phyloP scores from a whole-genome alignment of 1,140 invertebrate species.

The Lepidotrigona ventralis region DNA sequence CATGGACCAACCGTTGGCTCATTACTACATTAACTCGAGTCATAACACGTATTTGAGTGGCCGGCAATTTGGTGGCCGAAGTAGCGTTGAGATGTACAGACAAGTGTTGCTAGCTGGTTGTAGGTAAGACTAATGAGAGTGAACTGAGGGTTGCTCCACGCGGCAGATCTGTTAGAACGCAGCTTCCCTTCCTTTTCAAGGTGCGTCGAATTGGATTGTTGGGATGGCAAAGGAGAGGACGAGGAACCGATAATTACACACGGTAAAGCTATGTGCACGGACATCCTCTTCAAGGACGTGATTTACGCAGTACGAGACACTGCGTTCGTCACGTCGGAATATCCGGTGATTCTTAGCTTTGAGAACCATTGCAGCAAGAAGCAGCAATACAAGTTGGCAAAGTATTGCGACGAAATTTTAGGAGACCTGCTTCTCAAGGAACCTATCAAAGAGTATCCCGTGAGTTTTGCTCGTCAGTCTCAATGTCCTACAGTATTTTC shows the following conservation, averaged over 20 bases:
- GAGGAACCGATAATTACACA: conserved; percentile 99
- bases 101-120: conserved; percentile 97
- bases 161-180: not conserved
- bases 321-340: conserved; percentile 98
- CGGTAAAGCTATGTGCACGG: conserved; percentile 99
- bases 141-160: accelerated
- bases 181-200: conserved; percentile 79
- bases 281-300: conserved; percentile 99
- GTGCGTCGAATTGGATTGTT: conserved; percentile 99
- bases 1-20: conserved; percentile 98
- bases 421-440: conserved; percentile 95
- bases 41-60: conserved; percentile 99
- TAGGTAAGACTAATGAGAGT: conserved; percentile 81
- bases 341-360: conserved; percentile 98
- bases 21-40: conserved; percentile 99
- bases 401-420: conserved; percentile 99
- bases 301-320: conserved; percentile 98
- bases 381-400: conserved; percentile 98
- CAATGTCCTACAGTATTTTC: not conserved
- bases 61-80: conserved; percentile 97
- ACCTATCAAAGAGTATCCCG: conserved; percentile 92
- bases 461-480: conserved; percentile 76
- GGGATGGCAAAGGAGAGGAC: conserved; percentile 98
- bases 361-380: conserved; percentile 99
- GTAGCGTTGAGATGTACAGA: conserved; percentile 98